Conservation (phyloP, 2,113 vertebrate genomes). For the Saguinus imperator region DNA sequence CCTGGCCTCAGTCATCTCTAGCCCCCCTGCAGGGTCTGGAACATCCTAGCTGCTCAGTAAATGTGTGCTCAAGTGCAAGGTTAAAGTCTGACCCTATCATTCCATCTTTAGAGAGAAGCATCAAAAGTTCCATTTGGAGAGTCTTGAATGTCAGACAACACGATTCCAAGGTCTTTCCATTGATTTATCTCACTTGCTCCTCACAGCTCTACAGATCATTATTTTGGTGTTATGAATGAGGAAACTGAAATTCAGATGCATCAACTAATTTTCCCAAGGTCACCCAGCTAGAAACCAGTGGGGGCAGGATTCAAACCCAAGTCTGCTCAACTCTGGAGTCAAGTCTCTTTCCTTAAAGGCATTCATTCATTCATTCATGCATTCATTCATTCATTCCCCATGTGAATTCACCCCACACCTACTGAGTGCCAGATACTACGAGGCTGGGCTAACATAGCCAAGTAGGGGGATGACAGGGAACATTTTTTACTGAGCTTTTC, state of each 20-base stretch:
- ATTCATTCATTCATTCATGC: not conserved
- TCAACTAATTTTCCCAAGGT: not conserved
- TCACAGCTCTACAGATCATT: not conserved
- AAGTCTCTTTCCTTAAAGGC: not conserved
- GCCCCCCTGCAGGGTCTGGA: not conserved
- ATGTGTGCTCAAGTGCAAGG: not conserved
- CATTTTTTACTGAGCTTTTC: not conserved
- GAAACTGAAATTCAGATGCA: not conserved
- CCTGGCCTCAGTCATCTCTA: not conserved
- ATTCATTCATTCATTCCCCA: not conserved
- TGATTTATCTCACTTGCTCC: not conserved
- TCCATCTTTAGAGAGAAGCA: not conserved
- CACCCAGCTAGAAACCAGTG: not conserved
- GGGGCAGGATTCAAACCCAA: not conserved
- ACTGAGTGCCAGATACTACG: accelerated
- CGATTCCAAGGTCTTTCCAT: not conserved
- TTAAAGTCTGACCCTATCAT: not conserved
- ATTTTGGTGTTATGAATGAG: not conserved
- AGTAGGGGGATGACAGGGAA: too few species aligned
- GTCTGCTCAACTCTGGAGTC: not conserved
- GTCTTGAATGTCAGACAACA: not conserved
- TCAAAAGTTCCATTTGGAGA: not conserved
- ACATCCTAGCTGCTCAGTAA: not conserved
- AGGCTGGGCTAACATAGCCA: not conserved
- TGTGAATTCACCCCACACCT: not conserved